Evolutionary conservation across 2,797 vertebrate genomes (phyloP), one percentile per base, ranked within the genome.

Genomic region (Huso huso): DNA sequence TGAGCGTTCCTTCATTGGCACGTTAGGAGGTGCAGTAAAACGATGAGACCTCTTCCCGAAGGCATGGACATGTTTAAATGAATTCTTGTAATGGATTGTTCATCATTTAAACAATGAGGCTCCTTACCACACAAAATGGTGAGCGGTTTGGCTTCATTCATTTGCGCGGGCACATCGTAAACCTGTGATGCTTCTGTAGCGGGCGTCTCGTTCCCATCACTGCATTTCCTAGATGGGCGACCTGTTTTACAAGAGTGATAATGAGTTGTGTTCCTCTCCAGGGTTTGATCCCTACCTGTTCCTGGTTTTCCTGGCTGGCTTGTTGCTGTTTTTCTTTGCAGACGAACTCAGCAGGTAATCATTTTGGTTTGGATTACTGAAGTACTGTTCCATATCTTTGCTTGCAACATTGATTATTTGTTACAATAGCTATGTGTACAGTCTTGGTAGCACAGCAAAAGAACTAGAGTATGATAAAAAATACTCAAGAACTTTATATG

Each of bases 241-340:
- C 1, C 48, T 58, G 7, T 12, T 5, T 48, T 59, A 12, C 8
- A 13, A 49, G 48, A 13, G 50, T 58, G 6, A 7, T 13, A n/a
- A 12, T 69, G 23, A 10, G 13, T 55, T 53, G 10, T 4, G 9
- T 15, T 67, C 13, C 55, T 74, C 70, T 75, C 10, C 83, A 98
- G 96, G 85, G 69, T 95, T 95, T 84, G 95, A 98, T 72, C 84
- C 94, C 13, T 95, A 88, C 73, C 83, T 96, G 65, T 93, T 97
- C 77, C 10, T 91, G 60, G 75, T 96, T 61, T 98, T 93, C 75
- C 79, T 96, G n/a, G 70, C 89, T 73, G 96, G 96, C 71, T 74
- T 89, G 12, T 48, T 82, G 66, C 73, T 99, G 66, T 96, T 97
- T 71, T 74, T 92, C 77, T 95, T 91, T 74, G 93, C 94, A 57